Evolutionary conservation across 2,113 vertebrate species (phyloP).

Genomic region (Regulus satrapa): DNA sequence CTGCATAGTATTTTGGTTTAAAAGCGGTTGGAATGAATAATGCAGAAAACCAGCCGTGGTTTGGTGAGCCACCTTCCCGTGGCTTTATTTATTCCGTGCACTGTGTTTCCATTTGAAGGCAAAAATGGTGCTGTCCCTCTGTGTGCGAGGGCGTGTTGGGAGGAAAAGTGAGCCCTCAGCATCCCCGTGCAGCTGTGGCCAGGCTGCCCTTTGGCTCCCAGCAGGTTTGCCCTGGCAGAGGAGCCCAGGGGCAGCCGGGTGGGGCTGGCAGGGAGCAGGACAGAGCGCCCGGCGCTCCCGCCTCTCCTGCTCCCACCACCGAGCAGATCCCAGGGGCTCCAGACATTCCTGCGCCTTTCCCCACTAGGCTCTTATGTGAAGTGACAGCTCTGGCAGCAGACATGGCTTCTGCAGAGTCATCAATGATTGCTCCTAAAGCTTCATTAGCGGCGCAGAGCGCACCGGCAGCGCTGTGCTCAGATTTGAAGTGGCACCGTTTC

Average conservation of each 20-base stretch:
- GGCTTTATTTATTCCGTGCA: not conserved
- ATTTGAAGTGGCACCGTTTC: not conserved
- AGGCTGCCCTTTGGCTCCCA: not conserved
- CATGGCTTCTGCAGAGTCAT: conserved; percentile 11
- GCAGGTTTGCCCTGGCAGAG: too few species aligned
- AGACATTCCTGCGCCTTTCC: conserved; percentile 19
- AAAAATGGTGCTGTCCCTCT: not conserved
- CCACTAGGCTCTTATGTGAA: conserved; percentile 25
- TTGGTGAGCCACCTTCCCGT: not conserved
- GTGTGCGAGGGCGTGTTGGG: not conserved
- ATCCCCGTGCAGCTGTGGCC: not conserved
- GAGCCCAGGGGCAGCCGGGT: not conserved
- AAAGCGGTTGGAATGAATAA: not conserved
- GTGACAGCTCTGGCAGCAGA: conserved; percentile 55
- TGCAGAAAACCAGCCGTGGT: accelerated
- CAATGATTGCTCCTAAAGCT: conserved; percentile 47
- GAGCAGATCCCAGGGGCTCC: not conserved
- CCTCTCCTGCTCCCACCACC: not conserved
- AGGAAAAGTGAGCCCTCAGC: not conserved
- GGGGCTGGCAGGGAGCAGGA: not conserved
- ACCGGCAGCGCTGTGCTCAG: not conserved
- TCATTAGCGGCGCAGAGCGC: conserved; percentile 7
- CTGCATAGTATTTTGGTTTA: not conserved
- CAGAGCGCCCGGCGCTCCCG: not conserved
- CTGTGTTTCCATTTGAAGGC: not conserved